Percentiles rank a stretch among this genome's conserved stretches.
These are phyloP conservation scores for Choloepus hoffmanni DNA, from an alignment of 2,113 vertebrate species.

Conservation along the genomic window DNA sequence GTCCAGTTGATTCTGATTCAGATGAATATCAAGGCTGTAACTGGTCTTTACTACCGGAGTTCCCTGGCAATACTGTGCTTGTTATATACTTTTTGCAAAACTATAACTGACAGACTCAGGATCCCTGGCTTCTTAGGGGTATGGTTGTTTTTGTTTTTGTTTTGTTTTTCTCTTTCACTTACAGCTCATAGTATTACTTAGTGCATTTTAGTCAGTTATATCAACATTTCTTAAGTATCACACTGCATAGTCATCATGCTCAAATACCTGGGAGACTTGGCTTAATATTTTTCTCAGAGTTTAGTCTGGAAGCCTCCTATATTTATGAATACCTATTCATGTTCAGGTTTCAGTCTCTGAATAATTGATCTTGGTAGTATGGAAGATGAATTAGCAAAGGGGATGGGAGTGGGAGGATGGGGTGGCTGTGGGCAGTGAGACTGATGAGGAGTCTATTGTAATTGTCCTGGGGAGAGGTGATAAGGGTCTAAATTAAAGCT, in stretches of 20 bases:
- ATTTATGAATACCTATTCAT: background rate
- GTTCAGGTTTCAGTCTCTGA: conserved; percentile 15
- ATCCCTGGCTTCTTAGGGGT: conserved; percentile 4
- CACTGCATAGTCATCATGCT: background rate
- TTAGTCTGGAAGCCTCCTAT: background rate
- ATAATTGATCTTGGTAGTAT: background rate
- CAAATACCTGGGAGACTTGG: background rate
- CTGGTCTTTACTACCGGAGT: background rate
- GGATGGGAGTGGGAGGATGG: background rate
- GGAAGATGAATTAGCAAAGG: background rate
- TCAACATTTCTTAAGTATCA: background rate
- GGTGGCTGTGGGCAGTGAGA: background rate
- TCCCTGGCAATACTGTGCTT: background rate
- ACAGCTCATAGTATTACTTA: background rate
- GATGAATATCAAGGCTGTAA: background rate
- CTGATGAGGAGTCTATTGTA: background rate
- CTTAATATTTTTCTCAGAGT: background rate
- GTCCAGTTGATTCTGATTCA: conserved; percentile 25
- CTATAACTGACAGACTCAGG: background rate
- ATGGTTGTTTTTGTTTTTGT: background rate
- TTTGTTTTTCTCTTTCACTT: conserved; percentile 30
- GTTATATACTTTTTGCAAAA: background rate
- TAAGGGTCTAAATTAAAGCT: background rate
- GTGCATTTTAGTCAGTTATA: background rate
- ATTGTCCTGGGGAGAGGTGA: background rate